Conservation (phyloP, 2,888 invertebrate species). For the Diaphora mendica region DNA sequence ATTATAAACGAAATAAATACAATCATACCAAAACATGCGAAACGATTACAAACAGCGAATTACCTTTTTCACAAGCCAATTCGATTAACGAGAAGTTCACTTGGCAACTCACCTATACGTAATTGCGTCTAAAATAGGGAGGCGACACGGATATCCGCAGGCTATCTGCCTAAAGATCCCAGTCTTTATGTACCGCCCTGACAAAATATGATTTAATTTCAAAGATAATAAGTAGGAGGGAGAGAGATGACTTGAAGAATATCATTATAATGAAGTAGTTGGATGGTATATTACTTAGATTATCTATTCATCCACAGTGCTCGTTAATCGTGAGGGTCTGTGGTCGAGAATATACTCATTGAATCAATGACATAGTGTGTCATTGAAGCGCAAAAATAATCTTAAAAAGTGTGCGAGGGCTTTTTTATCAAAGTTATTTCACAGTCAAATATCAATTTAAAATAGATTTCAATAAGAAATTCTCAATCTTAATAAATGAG, state of each 20-base stretch:
- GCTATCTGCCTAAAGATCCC: constrained; percentile 34
- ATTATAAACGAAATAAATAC: background rate
- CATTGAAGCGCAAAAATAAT: background rate
- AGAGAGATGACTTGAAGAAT: background rate
- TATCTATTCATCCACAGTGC: background rate
- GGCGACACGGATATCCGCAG: constrained; percentile 37
- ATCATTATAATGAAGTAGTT: constrained; percentile 4
- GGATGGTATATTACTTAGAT: background rate
- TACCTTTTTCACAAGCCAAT: constrained; percentile 25
- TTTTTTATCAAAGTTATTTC: background rate
- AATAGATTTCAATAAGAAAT: background rate
- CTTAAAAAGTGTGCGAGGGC: background rate
- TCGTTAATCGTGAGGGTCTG: background rate
- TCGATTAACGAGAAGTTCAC: constrained; percentile 39
- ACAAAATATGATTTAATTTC: constrained; percentile 13
- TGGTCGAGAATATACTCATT: background rate
- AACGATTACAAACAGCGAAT: background rate
- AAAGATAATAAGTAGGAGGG: background rate
- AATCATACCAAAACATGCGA: background rate
- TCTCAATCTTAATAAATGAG: background rate
- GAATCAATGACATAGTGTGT: background rate
- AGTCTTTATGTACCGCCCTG: constrained; percentile 12
- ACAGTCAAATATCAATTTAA: background rate
- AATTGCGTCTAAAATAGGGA: constrained; percentile 37
- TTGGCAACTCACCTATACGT: constrained; percentile 29